Conservation (phyloP, 2,113 vertebrate species). For the Cyprinodon brontotheroides region DNA sequence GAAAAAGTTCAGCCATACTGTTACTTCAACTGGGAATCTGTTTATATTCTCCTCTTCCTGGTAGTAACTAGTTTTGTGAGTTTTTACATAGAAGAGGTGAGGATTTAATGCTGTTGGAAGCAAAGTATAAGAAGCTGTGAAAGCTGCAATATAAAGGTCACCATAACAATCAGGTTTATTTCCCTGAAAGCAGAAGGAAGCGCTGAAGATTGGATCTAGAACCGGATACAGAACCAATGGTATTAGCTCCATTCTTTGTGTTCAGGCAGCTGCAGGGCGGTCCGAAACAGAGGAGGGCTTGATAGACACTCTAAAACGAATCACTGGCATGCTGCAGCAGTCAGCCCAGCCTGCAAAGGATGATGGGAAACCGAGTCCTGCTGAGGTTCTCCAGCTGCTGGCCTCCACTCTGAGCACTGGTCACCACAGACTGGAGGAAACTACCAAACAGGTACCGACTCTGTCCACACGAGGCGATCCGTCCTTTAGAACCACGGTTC, state of each 20-base stretch:
- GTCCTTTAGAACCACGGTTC: background rate
- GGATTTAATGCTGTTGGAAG: no score
- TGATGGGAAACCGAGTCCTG: slow-evolving; percentile 47
- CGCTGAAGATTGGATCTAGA: background rate
- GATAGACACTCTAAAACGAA: background rate
- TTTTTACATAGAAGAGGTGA: no score
- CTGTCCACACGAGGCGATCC: no score
- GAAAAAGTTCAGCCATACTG: no score
- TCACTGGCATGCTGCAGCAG: slow-evolving; percentile 25
- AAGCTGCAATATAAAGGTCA: no score
- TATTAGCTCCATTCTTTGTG: background rate
- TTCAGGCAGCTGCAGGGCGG: slow-evolving; percentile 28
- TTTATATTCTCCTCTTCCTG: no score
- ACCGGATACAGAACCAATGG: no score
- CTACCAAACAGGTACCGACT: slow-evolving; percentile 34
- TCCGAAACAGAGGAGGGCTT: slow-evolving; percentile 2
- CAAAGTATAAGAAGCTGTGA: no score
- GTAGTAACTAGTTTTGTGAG: no score
- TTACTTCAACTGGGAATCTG: no score
- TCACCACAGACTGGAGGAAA: slow-evolving; percentile 7
- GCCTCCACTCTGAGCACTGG: slow-evolving; percentile 16
- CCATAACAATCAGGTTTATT: no score
- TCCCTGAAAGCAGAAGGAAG: background rate
- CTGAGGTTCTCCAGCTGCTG: slow-evolving; percentile 56
- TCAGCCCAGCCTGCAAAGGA: slow-evolving; percentile 23